Conservation (phyloP, 2,797 vertebrate species). For the Synanceia verrucosa region DNA sequence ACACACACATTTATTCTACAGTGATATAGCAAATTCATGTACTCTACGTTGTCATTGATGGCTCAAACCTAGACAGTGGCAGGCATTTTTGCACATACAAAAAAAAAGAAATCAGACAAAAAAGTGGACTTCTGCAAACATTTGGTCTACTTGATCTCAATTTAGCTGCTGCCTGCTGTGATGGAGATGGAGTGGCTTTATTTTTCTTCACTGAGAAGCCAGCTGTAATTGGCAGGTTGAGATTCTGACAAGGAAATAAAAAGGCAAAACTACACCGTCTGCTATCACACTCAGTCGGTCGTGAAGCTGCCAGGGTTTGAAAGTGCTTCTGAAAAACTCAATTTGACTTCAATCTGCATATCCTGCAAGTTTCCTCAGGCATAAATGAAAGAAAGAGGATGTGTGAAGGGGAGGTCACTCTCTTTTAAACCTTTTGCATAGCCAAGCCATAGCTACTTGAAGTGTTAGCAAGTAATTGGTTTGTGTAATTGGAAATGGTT, state of each 20-base stretch:
- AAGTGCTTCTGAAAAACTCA: constrained; percentile 33
- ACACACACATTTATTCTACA: constrained; percentile 1
- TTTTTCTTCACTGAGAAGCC: constrained; percentile 16
- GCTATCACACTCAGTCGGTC: constrained; percentile 2
- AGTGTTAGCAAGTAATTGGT: constrained; percentile 17
- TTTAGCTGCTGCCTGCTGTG: constrained; percentile 42
- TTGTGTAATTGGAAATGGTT: constrained; percentile 18
- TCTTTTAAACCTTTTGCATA: constrained; percentile 15
- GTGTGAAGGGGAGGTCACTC: not conserved
- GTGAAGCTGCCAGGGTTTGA: constrained; percentile 18
- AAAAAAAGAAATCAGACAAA: constrained; percentile 12
- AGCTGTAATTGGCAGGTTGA: constrained; percentile 55
- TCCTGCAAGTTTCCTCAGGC: not conserved
- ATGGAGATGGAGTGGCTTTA: constrained; percentile 35
- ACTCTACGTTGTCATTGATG: not conserved
- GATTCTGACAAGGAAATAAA: constrained; percentile 53
- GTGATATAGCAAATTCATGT: not conserved
- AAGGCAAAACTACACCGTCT: constrained; percentile 15
- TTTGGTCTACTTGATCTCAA: constrained; percentile 39
- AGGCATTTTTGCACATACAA: constrained; percentile 18
- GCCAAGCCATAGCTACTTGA: constrained; percentile 7
- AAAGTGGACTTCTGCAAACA: constrained; percentile 12
- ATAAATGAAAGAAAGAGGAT: not conserved
- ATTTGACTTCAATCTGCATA: constrained; percentile 25
- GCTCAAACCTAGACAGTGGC: constrained; percentile 18